Percentiles rank a stretch among this genome's conserved stretches.
Conservation (phyloP, 2,888 invertebrate species). For the Autographa gamma region DNA sequence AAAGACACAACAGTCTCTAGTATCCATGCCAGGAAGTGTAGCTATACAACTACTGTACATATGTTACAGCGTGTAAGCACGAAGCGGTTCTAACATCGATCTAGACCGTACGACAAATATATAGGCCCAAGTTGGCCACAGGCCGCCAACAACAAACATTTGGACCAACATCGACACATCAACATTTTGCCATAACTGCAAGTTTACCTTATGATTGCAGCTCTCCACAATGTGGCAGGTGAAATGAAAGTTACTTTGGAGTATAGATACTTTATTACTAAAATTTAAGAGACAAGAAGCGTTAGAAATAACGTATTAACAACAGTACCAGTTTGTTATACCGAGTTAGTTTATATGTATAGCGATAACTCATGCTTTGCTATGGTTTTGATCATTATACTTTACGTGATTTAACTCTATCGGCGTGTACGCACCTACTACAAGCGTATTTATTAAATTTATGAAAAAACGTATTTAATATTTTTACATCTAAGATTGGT, state of each 20-base stretch:
- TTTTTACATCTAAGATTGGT: slow-evolving; percentile 74
- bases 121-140: slow-evolving; percentile 67
- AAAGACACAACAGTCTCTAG: slow-evolving; percentile 35
- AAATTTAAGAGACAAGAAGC: slow-evolving; percentile 84
- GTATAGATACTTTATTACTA: slow-evolving; percentile 88
- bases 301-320: slow-evolving; percentile 68
- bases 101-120: slow-evolving; percentile 82
- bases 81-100: slow-evolving; percentile 83
- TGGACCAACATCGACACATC: slow-evolving; percentile 78
- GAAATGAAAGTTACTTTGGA: slow-evolving; percentile 88
- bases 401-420: slow-evolving; percentile 70
- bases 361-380: slow-evolving; percentile 76
- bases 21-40: slow-evolving; percentile 52
- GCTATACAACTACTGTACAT: slow-evolving; percentile 60
- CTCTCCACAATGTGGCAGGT: slow-evolving; percentile 84
- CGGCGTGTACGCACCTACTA: slow-evolving; percentile 78
- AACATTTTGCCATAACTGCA: slow-evolving; percentile 70
- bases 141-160: slow-evolving; percentile 69
- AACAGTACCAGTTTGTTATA: slow-evolving; percentile 66
- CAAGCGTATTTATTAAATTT: slow-evolving; percentile 77
- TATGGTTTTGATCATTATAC: slow-evolving; percentile 55
- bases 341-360: slow-evolving; percentile 57
- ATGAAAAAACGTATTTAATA: slow-evolving; percentile 69
- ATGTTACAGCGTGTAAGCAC: slow-evolving; percentile 74
- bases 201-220: slow-evolving; percentile 84